Conservation (phyloP, 2,888 invertebrate genomes). For the Nesidiocoris tenuis region DNA sequence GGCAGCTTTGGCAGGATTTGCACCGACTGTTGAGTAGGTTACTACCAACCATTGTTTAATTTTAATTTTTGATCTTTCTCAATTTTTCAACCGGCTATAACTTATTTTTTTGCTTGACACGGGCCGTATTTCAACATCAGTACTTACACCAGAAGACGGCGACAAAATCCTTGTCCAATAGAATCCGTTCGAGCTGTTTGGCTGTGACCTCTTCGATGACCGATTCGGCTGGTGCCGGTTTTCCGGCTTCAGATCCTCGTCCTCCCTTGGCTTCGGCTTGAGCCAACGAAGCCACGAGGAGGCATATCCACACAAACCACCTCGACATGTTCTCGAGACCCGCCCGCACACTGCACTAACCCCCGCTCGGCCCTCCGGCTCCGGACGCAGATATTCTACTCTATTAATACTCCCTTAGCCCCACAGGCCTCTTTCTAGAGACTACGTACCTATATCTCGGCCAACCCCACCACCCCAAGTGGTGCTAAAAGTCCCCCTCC, state of each 20-base stretch:
- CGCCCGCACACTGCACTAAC: slow-evolving; percentile 47
- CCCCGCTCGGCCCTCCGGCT: slow-evolving; percentile 13
- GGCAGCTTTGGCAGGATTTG: no score
- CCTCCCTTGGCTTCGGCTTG: slow-evolving; percentile 47
- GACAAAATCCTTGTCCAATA: slow-evolving; percentile 89
- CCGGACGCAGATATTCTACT: slow-evolving; percentile 10
- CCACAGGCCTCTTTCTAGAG: background rate
- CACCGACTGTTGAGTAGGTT: no score
- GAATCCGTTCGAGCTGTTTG: slow-evolving; percentile 85
- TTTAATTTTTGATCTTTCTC: no score
- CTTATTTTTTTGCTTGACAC: no score
- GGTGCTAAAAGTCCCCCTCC: slow-evolving; percentile 6
- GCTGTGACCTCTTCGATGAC: slow-evolving; percentile 91
- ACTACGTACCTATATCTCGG: background rate
- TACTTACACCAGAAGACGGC: slow-evolving; percentile 96
- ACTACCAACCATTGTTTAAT: no score
- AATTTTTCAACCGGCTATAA: no score
- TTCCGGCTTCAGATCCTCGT: slow-evolving; percentile 44
- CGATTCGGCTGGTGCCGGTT: slow-evolving; percentile 61
- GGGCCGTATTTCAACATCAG: no score
- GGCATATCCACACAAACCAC: slow-evolving; percentile 45
- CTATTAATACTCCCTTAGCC: slow-evolving; percentile 43
- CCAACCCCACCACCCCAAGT: slow-evolving; percentile 4
- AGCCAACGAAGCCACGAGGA: slow-evolving; percentile 44
- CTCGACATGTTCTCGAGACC: slow-evolving; percentile 45